Evolutionary conservation across 1,140 invertebrate genomes (phyloP).

Genomic region (Anastrepha ludens): DNA sequence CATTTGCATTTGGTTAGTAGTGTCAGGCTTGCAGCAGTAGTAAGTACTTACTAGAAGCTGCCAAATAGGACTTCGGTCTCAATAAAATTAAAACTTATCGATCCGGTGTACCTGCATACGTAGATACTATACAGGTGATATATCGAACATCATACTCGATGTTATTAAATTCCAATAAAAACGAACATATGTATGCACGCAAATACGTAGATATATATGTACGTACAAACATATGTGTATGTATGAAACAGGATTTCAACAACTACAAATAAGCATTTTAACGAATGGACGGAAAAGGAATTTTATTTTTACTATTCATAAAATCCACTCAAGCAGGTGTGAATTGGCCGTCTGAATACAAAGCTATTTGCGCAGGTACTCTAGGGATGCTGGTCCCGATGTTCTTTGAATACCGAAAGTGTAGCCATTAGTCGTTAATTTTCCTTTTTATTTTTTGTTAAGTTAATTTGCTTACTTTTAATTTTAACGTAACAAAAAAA

Average conservation of each 20-base stretch:
- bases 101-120: too few species aligned
- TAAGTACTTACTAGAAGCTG: neutral
- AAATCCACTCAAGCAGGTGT: conserved; percentile 31
- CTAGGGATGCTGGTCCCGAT: too few species aligned
- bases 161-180: conserved; percentile 44
- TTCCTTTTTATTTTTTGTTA: too few species aligned
- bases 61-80: neutral
- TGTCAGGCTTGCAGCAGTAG: neutral
- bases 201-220: neutral
- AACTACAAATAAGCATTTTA: neutral
- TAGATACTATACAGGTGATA: too few species aligned
- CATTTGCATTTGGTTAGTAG: neutral
- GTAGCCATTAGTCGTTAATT: too few species aligned
- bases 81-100: conserved; percentile 4
- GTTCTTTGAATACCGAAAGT: too few species aligned
- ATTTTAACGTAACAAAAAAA: too few species aligned
- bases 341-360: neutral
- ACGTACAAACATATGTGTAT: neutral
- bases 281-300: neutral
- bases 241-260: too few species aligned
- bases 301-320: conserved; percentile 30
- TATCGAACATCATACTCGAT: neutral
- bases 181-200: neutral
- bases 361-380: neutral
- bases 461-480: too few species aligned